Evolutionary conservation across 2,888 invertebrate genomes (phyloP).

Genomic region (Argyresthia goedartella): DNA sequence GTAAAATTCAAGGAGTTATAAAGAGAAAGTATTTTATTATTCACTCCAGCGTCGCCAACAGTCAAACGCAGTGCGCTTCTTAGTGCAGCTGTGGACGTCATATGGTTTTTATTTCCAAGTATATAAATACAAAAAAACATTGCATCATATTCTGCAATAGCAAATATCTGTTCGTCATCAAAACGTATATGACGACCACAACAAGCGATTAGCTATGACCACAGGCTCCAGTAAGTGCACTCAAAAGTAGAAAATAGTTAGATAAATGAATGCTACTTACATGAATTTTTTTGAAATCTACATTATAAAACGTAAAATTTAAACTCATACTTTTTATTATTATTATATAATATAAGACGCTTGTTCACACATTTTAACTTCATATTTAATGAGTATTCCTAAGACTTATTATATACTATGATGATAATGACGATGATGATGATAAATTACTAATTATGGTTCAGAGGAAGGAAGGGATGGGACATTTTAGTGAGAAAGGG

Average conservation of each 20-base stretch:
- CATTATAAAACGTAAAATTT: constrained; percentile 65
- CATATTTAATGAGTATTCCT: constrained; percentile 58
- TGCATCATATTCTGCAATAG: no score
- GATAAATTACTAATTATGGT: constrained; percentile 10
- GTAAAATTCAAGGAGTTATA: constrained; percentile 36
- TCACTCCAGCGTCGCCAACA: constrained; percentile 48
- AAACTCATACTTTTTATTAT: constrained; percentile 68
- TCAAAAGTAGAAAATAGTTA: constrained; percentile 59
- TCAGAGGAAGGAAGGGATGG: constrained; percentile 17
- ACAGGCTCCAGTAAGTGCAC: constrained; percentile 66
- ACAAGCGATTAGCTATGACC: constrained; percentile 49
- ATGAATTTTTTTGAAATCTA: constrained; percentile 62
- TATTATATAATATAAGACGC: constrained; percentile 56
- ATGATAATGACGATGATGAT: constrained; percentile 35
- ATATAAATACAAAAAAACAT: no score
- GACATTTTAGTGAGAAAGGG: constrained; percentile 37
- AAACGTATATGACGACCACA: no score
- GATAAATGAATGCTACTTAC: constrained; percentile 61
- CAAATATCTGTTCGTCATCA: no score
- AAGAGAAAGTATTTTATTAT: constrained; percentile 57
- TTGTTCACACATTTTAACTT: constrained; percentile 71
- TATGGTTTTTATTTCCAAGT: no score
- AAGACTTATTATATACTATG: constrained; percentile 31
- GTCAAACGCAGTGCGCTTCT: constrained; percentile 7
- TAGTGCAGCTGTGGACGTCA: constrained; percentile 5